A percentile compares a stretch with the other conserved stretches of the same genome.
Conservation (phyloP, 2,888 invertebrate species). For the Acronicta alni region DNA sequence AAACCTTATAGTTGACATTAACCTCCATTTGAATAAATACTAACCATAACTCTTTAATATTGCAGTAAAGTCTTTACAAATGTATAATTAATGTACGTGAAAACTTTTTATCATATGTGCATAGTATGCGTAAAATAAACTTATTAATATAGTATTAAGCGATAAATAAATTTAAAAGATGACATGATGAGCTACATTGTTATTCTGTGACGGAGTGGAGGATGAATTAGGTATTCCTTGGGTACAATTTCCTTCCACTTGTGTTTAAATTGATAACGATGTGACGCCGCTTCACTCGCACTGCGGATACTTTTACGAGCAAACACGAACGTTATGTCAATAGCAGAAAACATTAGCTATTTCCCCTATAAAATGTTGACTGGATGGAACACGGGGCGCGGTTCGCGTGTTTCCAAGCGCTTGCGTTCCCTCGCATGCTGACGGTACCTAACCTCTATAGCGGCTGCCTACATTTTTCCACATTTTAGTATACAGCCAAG, state of each 20-base stretch:
- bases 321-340: slow-evolving; percentile 65
- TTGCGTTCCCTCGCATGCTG: slow-evolving; percentile 68
- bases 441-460: slow-evolving; percentile 60
- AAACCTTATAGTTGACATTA: slow-evolving; percentile 24
- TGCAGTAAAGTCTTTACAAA: not conserved
- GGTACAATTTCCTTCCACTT: slow-evolving; percentile 49
- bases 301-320: slow-evolving; percentile 53
- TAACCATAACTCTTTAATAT: slow-evolving; percentile 1
- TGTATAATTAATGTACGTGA: no score
- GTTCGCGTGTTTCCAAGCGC: slow-evolving; percentile 72
- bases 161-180: slow-evolving; percentile 13
- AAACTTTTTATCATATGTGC: slow-evolving; percentile 5
- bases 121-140: not conserved
- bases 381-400: slow-evolving; percentile 64
- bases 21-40: slow-evolving; percentile 14
- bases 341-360: slow-evolving; percentile 67
- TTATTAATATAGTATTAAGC: not conserved
- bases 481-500: slow-evolving; percentile 68
- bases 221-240: slow-evolving; percentile 30
- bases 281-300: slow-evolving; percentile 45
- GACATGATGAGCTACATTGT: no score
- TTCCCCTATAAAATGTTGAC: slow-evolving; percentile 63
- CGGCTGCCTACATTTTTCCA: slow-evolving; percentile 67
- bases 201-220: no score
- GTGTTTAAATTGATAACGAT: slow-evolving; percentile 57